Evolutionary conservation across 2,888 invertebrate genomes (phyloP).

Genomic region (Hirudinaria manillensis): DNA sequence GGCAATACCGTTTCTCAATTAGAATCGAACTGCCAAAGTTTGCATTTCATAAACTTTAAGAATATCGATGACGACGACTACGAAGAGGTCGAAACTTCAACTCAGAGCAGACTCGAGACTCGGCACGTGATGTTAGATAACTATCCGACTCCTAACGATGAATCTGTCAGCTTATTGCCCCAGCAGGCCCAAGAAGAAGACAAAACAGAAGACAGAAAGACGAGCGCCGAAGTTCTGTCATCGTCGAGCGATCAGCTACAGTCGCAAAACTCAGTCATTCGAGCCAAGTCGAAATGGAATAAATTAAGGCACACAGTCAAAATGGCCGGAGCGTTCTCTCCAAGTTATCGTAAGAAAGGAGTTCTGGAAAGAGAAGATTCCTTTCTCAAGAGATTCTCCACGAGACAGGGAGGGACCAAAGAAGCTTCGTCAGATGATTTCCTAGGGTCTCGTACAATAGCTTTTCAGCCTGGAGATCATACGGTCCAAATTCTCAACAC

Average conservation of each 20-base stretch:
- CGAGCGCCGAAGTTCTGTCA: background rate
- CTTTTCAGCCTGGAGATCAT: background rate
- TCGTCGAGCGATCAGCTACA: conserved; percentile 1
- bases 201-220: background rate
- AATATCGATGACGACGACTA: conserved; percentile 1
- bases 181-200: background rate
- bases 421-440: conserved; percentile 61
- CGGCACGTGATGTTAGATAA: too few species aligned
- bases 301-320: conserved; percentile 76
- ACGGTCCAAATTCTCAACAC: background rate
- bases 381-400: conserved; percentile 86
- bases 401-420: conserved; percentile 75
- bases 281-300: conserved; percentile 65
- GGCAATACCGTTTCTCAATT: too few species aligned
- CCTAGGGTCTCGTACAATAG: background rate
- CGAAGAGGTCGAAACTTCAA: background rate
- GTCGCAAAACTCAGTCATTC: background rate
- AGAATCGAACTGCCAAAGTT: too few species aligned
- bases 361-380: conserved; percentile 49
- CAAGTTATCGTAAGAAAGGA: conserved; percentile 26
- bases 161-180: conserved; percentile 1
- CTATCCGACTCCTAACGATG: background rate
- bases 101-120: background rate
- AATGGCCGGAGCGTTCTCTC: conserved; percentile 43
- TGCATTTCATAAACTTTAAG: conserved; percentile 4